A percentile compares a stretch with the other conserved stretches of the same genome.
Evolutionary conservation across 2,888 invertebrate species (phyloP).

Genomic region (Arrhopalites spinosus): DNA sequence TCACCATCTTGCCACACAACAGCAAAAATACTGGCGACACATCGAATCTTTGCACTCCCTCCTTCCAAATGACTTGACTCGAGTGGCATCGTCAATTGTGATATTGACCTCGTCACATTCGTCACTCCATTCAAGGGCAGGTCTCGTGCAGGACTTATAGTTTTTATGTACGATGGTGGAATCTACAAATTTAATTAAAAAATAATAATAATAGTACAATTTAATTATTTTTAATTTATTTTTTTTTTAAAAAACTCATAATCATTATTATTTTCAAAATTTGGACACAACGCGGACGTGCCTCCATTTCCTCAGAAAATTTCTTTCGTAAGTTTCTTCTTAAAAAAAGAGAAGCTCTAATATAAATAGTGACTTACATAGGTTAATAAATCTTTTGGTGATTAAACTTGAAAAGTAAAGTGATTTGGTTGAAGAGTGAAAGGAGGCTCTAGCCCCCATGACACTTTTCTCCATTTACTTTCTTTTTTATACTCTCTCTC

Average conservation of each 20-base stretch:
- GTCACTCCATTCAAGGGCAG: slow-evolving; percentile 13
- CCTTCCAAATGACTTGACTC: slow-evolving; percentile 29
- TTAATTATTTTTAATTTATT: no score
- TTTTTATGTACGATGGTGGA: slow-evolving; percentile 13
- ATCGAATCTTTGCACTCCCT: slow-evolving; percentile 33
- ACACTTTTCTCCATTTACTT: neutral
- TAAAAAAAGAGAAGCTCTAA: no score
- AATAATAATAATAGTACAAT: no score
- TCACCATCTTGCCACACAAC: neutral
- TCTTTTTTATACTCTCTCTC: neutral
- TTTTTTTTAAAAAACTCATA: no score
- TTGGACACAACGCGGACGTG: no score
- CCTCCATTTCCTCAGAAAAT: no score
- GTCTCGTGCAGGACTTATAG: neutral
- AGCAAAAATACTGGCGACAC: slow-evolving; percentile 18
- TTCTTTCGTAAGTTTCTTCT: no score
- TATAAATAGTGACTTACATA: no score
- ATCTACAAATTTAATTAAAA: neutral
- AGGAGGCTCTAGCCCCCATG: no score
- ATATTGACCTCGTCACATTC: slow-evolving; percentile 18
- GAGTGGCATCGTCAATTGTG: slow-evolving; percentile 24
- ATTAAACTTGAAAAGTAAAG: slow-evolving; percentile 6
- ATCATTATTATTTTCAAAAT: neutral
- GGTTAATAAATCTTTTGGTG: slow-evolving; percentile 1
- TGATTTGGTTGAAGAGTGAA: slow-evolving; percentile 7